phyloP scores from a whole-genome alignment of 2,113 vertebrate genomes.

The Entomyzon cyanotis region DNA sequence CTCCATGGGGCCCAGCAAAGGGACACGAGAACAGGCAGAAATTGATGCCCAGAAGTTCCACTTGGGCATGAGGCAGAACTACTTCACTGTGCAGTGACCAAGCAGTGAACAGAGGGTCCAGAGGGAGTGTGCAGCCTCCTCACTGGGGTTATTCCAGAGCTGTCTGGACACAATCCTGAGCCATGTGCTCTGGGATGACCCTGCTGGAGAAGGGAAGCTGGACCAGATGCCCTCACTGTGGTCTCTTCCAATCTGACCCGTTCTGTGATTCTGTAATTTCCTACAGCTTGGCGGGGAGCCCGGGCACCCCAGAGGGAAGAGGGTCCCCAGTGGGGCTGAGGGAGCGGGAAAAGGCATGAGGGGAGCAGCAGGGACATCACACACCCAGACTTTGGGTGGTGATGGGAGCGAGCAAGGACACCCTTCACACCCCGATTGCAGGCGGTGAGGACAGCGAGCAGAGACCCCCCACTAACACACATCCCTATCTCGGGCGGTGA shows the following conservation, averaged over 20 bases:
- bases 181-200: neutral
- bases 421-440: neutral
- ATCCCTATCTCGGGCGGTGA: too few relatives aligned
- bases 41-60: neutral
- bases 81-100: neutral
- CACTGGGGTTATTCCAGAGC: neutral
- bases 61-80: neutral
- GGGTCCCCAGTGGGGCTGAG: neutral
- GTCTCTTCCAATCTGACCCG: neutral
- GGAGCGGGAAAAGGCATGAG: neutral
- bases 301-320: neutral
- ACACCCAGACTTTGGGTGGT: neutral
- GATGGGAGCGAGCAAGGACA: neutral
- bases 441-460: neutral
- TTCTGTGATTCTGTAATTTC: neutral
- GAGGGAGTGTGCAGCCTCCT: too few relatives aligned
- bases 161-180: rapidly evolving
- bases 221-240: neutral
- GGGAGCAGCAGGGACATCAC: neutral
- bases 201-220: neutral
- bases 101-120: too few relatives aligned
- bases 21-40: neutral
- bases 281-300: neutral
- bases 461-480: too few relatives aligned
- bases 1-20: neutral